phyloP scores from a whole-genome alignment of 2,888 invertebrate genomes.

The Athalia rosae region DNA sequence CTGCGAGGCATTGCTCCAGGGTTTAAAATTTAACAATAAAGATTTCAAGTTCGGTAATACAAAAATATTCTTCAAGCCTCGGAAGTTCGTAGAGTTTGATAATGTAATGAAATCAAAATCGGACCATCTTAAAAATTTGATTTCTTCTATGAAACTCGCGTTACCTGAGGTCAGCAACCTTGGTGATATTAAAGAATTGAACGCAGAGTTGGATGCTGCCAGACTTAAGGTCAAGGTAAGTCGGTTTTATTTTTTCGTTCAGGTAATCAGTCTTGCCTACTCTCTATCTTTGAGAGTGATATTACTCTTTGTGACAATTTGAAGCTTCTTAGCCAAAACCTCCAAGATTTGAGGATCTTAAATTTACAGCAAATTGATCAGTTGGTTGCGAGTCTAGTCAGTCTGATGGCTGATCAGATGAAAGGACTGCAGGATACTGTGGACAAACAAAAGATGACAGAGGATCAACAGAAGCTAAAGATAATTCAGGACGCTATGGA shows the following conservation, averaged over 20 bases:
- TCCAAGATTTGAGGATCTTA: slow-evolving; percentile 82
- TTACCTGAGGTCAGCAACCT: slow-evolving; percentile 83
- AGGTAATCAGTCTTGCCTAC: background rate
- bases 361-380: slow-evolving; percentile 81
- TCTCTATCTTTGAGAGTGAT: slow-evolving; percentile 16
- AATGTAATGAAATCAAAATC: slow-evolving; percentile 97
- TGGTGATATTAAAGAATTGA: slow-evolving; percentile 83
- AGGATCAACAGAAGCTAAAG: slow-evolving; percentile 90
- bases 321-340: slow-evolving; percentile 51
- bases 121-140: slow-evolving; percentile 89
- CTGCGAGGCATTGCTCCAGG: slow-evolving; percentile 97
- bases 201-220: slow-evolving; percentile 81
- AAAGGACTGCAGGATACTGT: slow-evolving; percentile 82
- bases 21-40: slow-evolving; percentile 91
- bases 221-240: slow-evolving; percentile 84
- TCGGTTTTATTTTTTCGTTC: background rate
- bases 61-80: slow-evolving; percentile 98
- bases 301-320: slow-evolving; percentile 29
- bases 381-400: slow-evolving; percentile 81
- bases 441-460: slow-evolving; percentile 84
- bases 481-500: slow-evolving; percentile 94
- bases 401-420: slow-evolving; percentile 83
- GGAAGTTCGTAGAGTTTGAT: slow-evolving; percentile 98
- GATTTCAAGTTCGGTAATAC: slow-evolving; percentile 98
- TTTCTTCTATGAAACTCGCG: slow-evolving; percentile 87